phyloP scores from a whole-genome alignment of 2,113 vertebrate genomes.

The Chlamydotis undulata region DNA sequence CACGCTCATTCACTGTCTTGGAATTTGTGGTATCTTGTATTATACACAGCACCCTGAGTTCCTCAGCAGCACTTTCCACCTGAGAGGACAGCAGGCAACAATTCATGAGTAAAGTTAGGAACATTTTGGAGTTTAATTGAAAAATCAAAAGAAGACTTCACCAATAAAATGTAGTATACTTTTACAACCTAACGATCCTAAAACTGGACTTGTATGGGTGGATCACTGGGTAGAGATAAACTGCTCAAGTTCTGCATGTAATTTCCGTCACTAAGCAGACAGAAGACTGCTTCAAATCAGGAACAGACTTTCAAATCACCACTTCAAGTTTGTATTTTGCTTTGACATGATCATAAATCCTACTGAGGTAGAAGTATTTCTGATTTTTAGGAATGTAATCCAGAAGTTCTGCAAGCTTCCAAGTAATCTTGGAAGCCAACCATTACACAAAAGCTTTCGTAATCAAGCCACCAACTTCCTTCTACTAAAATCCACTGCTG shows the following conservation, averaged over 20 bases:
- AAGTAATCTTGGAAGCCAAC: neutral
- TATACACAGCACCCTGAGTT: constrained; percentile 95
- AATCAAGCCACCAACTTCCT: neutral
- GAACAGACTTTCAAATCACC: neutral
- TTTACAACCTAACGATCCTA: neutral
- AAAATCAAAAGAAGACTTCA: neutral
- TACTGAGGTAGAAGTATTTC: neutral
- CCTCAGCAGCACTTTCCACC: constrained; percentile 97
- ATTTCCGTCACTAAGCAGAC: neutral
- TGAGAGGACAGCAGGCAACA: constrained; percentile 64
- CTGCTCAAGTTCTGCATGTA: neutral
- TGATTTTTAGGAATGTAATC: neutral
- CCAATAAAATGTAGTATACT: neutral
- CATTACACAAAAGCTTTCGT: neutral
- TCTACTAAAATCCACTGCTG: neutral
- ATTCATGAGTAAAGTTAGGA: neutral
- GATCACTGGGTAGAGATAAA: neutral
- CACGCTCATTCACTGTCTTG: constrained; percentile 88
- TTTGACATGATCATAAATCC: neutral
- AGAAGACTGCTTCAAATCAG: neutral
- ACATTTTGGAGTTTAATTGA: neutral
- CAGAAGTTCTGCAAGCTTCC: neutral
- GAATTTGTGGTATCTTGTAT: constrained; percentile 95
- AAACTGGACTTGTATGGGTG: neutral
- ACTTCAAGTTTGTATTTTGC: neutral